Base-by-base conservation (phyloP, 1,140 invertebrate species). In the Hesperophylax magnus region DNA sequence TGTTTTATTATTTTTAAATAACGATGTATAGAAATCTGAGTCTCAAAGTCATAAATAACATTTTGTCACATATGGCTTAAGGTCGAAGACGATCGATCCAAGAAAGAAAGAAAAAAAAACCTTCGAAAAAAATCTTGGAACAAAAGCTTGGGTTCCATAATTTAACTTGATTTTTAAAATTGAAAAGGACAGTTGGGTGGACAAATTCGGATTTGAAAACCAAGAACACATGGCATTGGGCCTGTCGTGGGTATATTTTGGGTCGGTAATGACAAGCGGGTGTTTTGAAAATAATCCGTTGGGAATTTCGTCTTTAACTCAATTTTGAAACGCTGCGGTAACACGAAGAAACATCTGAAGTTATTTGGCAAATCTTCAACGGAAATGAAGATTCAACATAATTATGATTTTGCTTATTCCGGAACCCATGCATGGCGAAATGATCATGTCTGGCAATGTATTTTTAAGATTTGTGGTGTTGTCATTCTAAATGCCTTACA, bases 351-450 rank as follows among this genome's bases (percentile, higher is more conserved):
- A 61, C 58, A 61, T 61, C 58, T 61, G 20, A 61, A 61, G 20
- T 22, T 61, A 61, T 61, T 61, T 61, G 58, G 58, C 58, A 61
- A 61, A 61, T 24, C 58, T 61, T 61, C 58, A 61, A 61, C 58
- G 58, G 58, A 61, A 61, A 61, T 61, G 58, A 61, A 20, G 58
- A 61, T 61, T 20, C 11, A 61, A 61, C 18, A 24, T 61, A 24
- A 34, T 34, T 34, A 47, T 47, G 11, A 47, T 47, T 47, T 24
- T 8, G 58, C 58, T 20, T 61, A 61, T 18, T 18, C 58, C 58
- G 58, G 58, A 61, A 61, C 24, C 18, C 58, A 5, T 47, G 39
- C 39, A 47, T 47, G 39, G 39, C 39, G 39, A 14, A 47, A 47
- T 47, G 39, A 14, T 47, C 39, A 47, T 14, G 39, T 11, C 39